Conservation (phyloP, 2,113 vertebrate species). For the Cathartes aura region DNA sequence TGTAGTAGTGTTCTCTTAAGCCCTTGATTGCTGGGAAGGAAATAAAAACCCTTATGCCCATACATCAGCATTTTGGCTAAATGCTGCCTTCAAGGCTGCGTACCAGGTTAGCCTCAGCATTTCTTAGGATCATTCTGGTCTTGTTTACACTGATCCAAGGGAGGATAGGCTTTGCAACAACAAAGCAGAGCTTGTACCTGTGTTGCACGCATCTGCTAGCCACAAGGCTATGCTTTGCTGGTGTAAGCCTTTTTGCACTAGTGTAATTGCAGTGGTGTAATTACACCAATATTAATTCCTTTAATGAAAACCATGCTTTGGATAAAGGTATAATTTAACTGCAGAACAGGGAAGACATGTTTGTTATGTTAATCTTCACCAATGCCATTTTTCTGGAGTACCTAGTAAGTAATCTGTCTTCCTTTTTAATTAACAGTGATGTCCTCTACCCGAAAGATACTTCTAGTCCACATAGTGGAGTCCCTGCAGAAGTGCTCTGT, state of each 20-base stretch:
- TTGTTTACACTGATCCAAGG: not conserved
- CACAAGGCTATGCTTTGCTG: slow-evolving; percentile 17
- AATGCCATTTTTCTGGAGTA: not conserved
- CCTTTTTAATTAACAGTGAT: slow-evolving; percentile 81
- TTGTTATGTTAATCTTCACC: not conserved
- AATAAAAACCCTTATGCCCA: not conserved
- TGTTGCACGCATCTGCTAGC: slow-evolving; percentile 1
- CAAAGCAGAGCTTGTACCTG: slow-evolving; percentile 34
- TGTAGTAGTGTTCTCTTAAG: not conserved
- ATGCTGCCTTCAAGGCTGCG: not conserved
- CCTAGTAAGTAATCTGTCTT: not conserved
- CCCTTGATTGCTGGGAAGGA: not conserved
- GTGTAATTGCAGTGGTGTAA: slow-evolving; percentile 28
- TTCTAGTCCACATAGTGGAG: slow-evolving; percentile 94
- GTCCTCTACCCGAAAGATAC: slow-evolving; percentile 96
- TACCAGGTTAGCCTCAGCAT: not conserved
- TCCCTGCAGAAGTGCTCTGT: slow-evolving; percentile 94
- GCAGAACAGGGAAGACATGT: not conserved
- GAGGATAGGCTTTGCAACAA: not conserved
- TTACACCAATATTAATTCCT: slow-evolving; percentile 20
- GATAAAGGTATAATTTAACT: slow-evolving; percentile 42
- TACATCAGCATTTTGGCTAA: slow-evolving; percentile 15
- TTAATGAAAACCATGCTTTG: slow-evolving; percentile 23
- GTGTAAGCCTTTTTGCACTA: slow-evolving; percentile 22
- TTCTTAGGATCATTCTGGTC: not conserved